A percentile compares a stretch with the other conserved stretches of the same genome.
These are phyloP conservation scores for Drosophila nebulosa DNA, from an alignment of 1,140 invertebrate species.

Conservation along the genomic window DNA sequence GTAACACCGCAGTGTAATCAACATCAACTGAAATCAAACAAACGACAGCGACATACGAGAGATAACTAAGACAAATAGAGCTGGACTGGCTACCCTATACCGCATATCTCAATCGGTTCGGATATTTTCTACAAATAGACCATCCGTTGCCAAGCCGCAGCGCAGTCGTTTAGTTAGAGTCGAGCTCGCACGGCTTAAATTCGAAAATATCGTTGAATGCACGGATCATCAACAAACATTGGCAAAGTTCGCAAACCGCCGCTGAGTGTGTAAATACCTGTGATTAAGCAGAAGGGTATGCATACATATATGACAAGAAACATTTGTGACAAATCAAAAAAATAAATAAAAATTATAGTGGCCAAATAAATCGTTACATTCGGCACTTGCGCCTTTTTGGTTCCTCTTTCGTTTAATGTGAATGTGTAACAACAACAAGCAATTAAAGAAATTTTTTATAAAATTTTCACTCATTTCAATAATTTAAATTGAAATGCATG, in stretches of 20 bases:
- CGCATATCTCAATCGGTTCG: background rate
- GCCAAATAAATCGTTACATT: background rate
- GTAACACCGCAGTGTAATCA: conserved; percentile 1
- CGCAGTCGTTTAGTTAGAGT: background rate
- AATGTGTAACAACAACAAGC: background rate
- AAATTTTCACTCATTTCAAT: background rate
- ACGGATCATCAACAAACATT: no score
- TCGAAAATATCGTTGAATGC: background rate
- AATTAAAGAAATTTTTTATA: background rate
- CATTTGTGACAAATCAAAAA: background rate
- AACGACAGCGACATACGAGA: background rate
- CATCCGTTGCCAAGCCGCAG: background rate
- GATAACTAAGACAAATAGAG: conserved; percentile 1
- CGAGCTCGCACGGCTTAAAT: background rate
- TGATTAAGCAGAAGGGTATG: background rate
- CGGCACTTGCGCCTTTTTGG: background rate
- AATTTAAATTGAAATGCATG: no score
- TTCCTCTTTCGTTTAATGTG: background rate
- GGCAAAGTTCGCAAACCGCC: background rate
- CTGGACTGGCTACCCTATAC: background rate
- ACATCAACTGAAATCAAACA: conserved; percentile 1
- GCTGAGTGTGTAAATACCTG: background rate
- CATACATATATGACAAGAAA: no score
- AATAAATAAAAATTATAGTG: background rate
- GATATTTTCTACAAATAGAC: background rate